phyloP scores from a whole-genome alignment of 2,797 vertebrate species.

The Callimico goeldii region DNA sequence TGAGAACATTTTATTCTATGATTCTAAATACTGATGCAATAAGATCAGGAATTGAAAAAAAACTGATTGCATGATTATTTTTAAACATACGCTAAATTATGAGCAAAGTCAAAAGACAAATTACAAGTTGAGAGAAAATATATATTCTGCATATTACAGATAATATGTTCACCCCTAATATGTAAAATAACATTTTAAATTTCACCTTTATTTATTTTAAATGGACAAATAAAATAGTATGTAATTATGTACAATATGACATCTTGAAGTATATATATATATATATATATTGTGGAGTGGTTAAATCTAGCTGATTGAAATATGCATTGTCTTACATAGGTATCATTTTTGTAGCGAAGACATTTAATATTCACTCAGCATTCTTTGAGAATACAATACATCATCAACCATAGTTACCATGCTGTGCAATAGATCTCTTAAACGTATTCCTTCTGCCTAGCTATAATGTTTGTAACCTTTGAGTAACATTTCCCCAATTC shows the following conservation, averaged over 20 bases:
- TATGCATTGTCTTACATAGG: background rate
- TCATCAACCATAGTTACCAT: no score
- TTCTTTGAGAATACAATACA: background rate
- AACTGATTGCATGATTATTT: background rate
- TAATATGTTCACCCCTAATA: background rate
- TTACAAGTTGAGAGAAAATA: background rate
- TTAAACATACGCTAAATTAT: background rate
- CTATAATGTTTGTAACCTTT: background rate
- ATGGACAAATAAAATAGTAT: background rate
- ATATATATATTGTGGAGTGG: background rate
- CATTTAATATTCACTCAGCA: background rate
- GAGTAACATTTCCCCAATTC: background rate
- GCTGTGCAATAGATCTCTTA: background rate
- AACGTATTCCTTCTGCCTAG: background rate
- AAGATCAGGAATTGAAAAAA: background rate
- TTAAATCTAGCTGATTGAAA: background rate
- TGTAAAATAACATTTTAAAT: background rate
- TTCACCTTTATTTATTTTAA: background rate
- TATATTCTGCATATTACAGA: background rate
- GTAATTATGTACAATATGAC: background rate
- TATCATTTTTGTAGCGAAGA: background rate
- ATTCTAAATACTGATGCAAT: background rate
- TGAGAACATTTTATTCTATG: background rate
- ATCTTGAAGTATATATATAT: background rate
- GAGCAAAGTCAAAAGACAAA: background rate